Conservation (phyloP, 2,113 vertebrate species). For the Nannobrachium achirus region DNA sequence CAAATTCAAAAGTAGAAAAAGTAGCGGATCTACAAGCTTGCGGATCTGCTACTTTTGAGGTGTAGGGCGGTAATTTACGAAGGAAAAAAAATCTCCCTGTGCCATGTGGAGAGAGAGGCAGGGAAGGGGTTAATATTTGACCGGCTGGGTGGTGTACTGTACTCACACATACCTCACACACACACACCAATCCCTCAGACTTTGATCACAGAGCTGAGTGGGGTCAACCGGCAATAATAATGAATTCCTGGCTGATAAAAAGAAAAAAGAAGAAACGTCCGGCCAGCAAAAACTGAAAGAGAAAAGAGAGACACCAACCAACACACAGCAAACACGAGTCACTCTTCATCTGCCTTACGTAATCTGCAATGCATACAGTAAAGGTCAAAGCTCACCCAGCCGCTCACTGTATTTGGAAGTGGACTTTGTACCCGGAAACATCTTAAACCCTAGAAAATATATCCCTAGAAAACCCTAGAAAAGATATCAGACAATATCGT, state of each 20-base stretch:
- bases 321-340: background rate
- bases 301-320: slow-evolving; percentile 16
- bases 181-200: slow-evolving; percentile 48
- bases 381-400: slow-evolving; percentile 19
- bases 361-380: slow-evolving; percentile 34
- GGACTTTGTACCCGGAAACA: too few species aligned
- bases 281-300: slow-evolving; percentile 8
- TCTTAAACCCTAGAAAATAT: too few species aligned
- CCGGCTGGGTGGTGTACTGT: slow-evolving; percentile 15
- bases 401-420: too few species aligned
- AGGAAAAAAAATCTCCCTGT: too few species aligned
- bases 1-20: background rate
- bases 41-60: too few species aligned
- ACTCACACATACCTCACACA: background rate
- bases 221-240: slow-evolving; percentile 50
- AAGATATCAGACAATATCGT: too few species aligned
- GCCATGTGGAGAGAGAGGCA: background rate
- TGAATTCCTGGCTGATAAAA: slow-evolving; percentile 49
- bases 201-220: slow-evolving; percentile 61
- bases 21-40: too few species aligned
- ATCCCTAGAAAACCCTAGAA: too few species aligned
- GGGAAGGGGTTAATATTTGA: slow-evolving; percentile 64
- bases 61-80: too few species aligned
- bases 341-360: background rate
- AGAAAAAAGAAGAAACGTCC: background rate